Evolutionary conservation across 2,888 invertebrate genomes (phyloP), one percentile per base, ranked within the genome.

Genomic region (Alentia gelatinosa): DNA sequence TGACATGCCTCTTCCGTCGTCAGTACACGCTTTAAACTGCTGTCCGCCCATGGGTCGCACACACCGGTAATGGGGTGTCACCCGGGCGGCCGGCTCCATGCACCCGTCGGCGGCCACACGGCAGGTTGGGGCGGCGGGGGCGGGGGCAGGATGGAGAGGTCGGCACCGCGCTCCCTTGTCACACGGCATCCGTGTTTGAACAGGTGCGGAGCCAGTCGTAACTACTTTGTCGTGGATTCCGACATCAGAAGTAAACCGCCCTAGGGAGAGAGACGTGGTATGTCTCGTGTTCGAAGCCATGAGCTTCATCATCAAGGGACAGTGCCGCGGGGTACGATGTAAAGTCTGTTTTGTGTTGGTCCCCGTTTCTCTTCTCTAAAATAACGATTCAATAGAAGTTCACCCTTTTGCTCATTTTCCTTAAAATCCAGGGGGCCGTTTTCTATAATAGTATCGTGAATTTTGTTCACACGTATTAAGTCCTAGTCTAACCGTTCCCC

Each of bases 11-110:
- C 68, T 68, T 68, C 68, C 68, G 68, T 68, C 68, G 68, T 68
- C 4, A 3, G 68, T 4, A 12, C 33, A 56, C 56, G 12, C 47
- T 68, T 30, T 68, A 68, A 30, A 68, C 68, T 30, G 26, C n/a
- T 68, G 68, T 68, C 68, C 68, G 30, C 68, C 68, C 30, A 30
- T 19, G 68, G n/a, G 68, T 68, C 33, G 23, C 33, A 68, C 68
- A 26, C 26, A 30, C 68, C 68, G 68, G 68, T 68, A 68, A 68
- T 68, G 68, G 68, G 68, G 26, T 68, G 68, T 68, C 68, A 68
- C 30, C 68, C 12, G 68, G 12, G 68, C 0, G 12, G 5, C 68
- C 30, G 0, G 30, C 30, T 30, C 5, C 68, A 30, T 68, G 68
- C 68, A 26, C 1, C 68, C 68, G 23, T 68, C 68, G 30, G 4